Conservation (phyloP, 2,888 invertebrate genomes). For the Yponomeuta cagnagella region DNA sequence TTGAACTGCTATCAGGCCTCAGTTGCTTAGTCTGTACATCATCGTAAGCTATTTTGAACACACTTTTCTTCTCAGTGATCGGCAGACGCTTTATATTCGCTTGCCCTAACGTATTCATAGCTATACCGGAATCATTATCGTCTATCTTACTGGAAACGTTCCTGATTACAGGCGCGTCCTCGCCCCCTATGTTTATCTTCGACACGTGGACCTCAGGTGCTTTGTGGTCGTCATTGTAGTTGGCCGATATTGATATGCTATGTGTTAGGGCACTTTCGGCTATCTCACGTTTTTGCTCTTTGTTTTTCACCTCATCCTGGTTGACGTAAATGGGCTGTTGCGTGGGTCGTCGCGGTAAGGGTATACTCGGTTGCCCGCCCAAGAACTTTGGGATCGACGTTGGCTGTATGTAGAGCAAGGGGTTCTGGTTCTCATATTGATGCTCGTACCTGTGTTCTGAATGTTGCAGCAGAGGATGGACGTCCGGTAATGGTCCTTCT, state of each 20-base stretch:
- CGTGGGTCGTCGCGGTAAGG: constrained; percentile 47
- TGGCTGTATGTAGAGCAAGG: constrained; percentile 71
- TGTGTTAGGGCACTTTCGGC: constrained; percentile 63
- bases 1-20: constrained; percentile 86
- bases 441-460: constrained; percentile 86
- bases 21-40: constrained; percentile 91
- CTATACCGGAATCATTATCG: constrained; percentile 88
- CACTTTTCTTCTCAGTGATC: constrained; percentile 91
- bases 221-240: constrained; percentile 51
- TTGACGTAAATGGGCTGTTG: constrained; percentile 70
- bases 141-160: constrained; percentile 62
- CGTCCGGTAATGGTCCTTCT: constrained; percentile 62
- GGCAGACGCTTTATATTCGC: constrained; percentile 78
- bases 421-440: constrained; percentile 73
- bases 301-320: constrained; percentile 58
- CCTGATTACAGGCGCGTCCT: constrained; percentile 36
- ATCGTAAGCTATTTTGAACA: constrained; percentile 94
- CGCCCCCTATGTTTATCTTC: constrained; percentile 68
- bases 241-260: constrained; percentile 65
- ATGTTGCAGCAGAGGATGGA: constrained; percentile 84
- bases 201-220: constrained; percentile 74
- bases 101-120: constrained; percentile 77
- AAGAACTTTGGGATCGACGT: constrained; percentile 79
- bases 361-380: constrained; percentile 70
- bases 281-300: constrained; percentile 43